Evolutionary conservation across 2,113 vertebrate species (phyloP), one percentile per base, ranked within the genome.

Genomic region (Enhydra lutris): DNA sequence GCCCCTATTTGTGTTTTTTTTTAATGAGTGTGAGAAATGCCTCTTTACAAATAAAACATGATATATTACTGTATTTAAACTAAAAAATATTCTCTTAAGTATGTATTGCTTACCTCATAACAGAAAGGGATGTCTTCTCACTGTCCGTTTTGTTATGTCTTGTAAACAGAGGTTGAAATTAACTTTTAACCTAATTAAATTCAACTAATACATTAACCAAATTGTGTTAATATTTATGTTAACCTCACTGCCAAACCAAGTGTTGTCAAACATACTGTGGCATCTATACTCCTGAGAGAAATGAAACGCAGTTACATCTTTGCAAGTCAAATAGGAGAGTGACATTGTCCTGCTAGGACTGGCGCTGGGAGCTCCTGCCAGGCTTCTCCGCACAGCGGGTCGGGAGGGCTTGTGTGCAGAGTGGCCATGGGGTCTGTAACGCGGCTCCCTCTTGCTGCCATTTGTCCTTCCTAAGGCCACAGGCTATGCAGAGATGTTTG

Each of bases 121-220:
- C 20, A 81, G 24, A 87, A 85, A 59, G 6, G 52, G 23, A 3
- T 65, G 7, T 69, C 50, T 83, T 83, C 31, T 14, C 26, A 18
- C 85, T n/a, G 73, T 26, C 13, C 24, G 8, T 69, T 81, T n/a
- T 24, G n/a, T 79, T 61, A 87, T 50, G 21, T 52, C 29, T 91
- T 59, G 1, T 65, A 69, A 47, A 84, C 20, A 92, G 29, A 42
- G 23, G 90, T 47, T 92, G 52, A 93, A 91, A 39, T 90, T 80
- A 23, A 20, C 50, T 89, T 85, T 92, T 89, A 73, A 47, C 80
- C 80, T 67, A 76, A 82, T 80, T 82, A 85, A 93, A 82, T 88
- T 83, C 80, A 95, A 17, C 29, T 29, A 24, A 4, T 85, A 88
- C 39, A 7, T 71, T 42, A 63, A 50, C 76, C 15, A 18, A 34